Evolutionary conservation across 2,113 vertebrate species (phyloP).

Genomic region (Myrmophylax atrothorax): DNA sequence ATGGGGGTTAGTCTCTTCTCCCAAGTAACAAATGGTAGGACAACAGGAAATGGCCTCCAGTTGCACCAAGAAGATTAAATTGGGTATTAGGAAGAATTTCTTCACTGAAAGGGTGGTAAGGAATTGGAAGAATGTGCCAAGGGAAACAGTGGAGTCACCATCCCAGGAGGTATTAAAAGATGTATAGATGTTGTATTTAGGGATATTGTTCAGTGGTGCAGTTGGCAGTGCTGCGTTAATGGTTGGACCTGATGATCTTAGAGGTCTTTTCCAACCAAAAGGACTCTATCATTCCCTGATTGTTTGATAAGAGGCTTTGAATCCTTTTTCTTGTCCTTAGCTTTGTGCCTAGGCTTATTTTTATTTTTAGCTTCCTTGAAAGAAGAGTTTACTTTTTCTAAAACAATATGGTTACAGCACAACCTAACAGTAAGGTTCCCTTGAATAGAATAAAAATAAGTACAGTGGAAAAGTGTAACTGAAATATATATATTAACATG

Average conservation of each 20-base stretch:
- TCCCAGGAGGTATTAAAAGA: not conserved
- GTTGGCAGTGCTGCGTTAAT: not conserved
- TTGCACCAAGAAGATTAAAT: not conserved
- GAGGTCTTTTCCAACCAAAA: not conserved
- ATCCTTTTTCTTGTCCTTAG: not conserved
- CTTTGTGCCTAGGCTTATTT: not conserved
- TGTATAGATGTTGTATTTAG: not conserved
- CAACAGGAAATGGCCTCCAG: not conserved
- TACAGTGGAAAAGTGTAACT: not conserved
- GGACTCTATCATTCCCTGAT: not conserved
- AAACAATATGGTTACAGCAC: not conserved
- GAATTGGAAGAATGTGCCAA: not conserved
- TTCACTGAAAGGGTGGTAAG: not conserved
- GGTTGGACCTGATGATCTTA: not conserved
- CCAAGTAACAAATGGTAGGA: not conserved
- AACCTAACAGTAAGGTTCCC: not conserved
- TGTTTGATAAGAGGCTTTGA: not conserved
- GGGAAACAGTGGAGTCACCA: not conserved
- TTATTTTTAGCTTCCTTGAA: not conserved
- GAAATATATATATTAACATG: not conserved
- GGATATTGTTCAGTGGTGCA: not conserved
- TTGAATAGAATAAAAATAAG: not conserved
- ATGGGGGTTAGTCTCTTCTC: rapidly evolving
- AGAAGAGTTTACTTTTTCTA: not conserved
- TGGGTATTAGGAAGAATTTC: not conserved